Evolutionary conservation across 2,888 invertebrate species (phyloP).

Genomic region (Griposia aprilina): DNA sequence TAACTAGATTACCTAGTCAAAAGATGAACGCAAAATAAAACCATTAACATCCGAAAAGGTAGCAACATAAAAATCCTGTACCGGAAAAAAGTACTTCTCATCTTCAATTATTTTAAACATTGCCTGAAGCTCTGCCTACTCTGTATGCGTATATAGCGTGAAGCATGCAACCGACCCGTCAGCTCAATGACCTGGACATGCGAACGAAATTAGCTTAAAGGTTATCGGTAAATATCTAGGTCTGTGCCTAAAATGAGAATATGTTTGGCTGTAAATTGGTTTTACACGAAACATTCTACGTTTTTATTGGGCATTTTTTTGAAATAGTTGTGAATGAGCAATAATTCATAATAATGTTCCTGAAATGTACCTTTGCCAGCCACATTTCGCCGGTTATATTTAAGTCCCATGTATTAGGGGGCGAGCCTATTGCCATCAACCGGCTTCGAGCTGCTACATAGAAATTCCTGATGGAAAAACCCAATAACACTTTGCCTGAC

Average conservation of each 20-base stretch:
- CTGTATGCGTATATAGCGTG: constrained; percentile 46
- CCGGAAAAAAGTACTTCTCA: constrained; percentile 9
- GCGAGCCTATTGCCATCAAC: background rate
- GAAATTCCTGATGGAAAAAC: background rate
- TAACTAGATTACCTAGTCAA: background rate
- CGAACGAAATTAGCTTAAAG: constrained; percentile 51
- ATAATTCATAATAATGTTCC: too few relatives aligned
- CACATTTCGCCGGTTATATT: background rate
- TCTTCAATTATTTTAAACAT: constrained; percentile 10
- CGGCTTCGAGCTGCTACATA: background rate
- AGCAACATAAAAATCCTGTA: background rate
- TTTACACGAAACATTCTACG: background rate
- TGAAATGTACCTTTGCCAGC: too few relatives aligned
- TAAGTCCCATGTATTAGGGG: background rate
- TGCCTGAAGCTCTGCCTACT: constrained; percentile 34
- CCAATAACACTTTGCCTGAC: background rate
- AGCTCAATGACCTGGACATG: constrained; percentile 50
- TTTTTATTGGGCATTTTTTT: background rate
- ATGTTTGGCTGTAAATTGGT: constrained; percentile 3
- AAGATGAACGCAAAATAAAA: background rate
- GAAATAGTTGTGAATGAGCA: background rate
- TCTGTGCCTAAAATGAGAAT: constrained; percentile 11
- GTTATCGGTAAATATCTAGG: constrained; percentile 48
- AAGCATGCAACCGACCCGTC: constrained; percentile 43
- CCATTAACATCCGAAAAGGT: background rate